Evolutionary conservation across 2,888 invertebrate genomes (phyloP).

Genomic region (Chrysolina americana): DNA sequence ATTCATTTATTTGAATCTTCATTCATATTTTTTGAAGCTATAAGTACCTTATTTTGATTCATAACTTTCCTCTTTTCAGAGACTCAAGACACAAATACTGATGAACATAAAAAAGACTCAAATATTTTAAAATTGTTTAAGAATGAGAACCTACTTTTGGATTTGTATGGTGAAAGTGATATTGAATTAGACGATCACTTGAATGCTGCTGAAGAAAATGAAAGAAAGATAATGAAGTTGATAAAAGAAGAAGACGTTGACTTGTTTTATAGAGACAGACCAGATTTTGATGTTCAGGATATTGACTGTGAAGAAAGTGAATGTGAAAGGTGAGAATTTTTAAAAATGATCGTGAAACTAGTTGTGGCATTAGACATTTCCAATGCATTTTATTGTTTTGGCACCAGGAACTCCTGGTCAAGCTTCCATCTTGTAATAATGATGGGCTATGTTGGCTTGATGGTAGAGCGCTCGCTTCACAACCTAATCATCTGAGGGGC

Average conservation of each 20-base stretch:
- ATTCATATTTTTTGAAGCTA: too few relatives aligned
- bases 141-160: conserved; percentile 28
- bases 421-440: too few relatives aligned
- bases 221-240: conserved; percentile 38
- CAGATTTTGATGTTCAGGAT: conserved; percentile 37
- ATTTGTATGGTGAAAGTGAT: conserved; percentile 26
- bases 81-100: neutral
- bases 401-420: too few relatives aligned
- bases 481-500: too few relatives aligned
- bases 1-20: too few relatives aligned
- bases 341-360: neutral
- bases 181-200: conserved; percentile 20
- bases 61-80: neutral
- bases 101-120: conserved; percentile 20
- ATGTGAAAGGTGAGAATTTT: conserved; percentile 31
- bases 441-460: too few relatives aligned
- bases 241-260: conserved; percentile 41
- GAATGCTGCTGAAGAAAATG: conserved; percentile 32
- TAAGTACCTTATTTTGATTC: too few relatives aligned
- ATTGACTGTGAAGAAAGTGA: conserved; percentile 30
- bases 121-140: conserved; percentile 33
- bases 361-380: too few relatives aligned
- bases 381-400: too few relatives aligned
- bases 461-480: too few relatives aligned
- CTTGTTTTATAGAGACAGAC: conserved; percentile 40